phyloP scores from a whole-genome alignment of 2,888 invertebrate genomes.

The Polydrusus pterygomalis region DNA sequence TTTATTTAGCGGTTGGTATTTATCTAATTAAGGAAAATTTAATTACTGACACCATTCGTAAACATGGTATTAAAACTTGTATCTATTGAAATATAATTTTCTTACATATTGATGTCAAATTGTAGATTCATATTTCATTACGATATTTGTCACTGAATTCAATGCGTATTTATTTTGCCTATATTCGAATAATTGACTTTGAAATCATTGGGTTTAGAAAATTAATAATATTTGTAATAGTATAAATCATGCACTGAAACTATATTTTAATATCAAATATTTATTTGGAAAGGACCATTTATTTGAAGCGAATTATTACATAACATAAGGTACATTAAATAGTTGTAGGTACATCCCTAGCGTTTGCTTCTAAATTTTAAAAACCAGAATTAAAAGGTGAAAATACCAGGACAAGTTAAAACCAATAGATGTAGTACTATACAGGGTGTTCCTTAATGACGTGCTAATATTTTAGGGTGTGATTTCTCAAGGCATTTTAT shows the following conservation, averaged over 20 bases:
- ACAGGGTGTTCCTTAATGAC: no score
- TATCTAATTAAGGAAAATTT: no score
- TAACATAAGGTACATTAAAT: no score
- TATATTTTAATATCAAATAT: not conserved
- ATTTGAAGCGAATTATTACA: no score
- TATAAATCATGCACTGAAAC: not conserved
- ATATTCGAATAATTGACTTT: conserved; percentile 7
- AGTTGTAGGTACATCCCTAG: no score
- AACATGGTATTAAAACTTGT: not conserved
- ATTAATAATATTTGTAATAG: conserved; percentile 24
- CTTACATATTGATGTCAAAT: conserved; percentile 34
- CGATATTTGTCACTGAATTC: conserved; percentile 36
- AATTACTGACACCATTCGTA: not conserved
- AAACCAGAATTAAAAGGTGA: no score
- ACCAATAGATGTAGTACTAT: no score
- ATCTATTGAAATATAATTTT: conserved; percentile 16
- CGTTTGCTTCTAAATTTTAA: no score
- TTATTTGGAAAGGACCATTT: not conserved
- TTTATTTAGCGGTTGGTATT: no score
- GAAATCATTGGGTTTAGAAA: not conserved
- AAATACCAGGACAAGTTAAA: no score
- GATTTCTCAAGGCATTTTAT: no score
- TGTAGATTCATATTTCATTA: conserved; percentile 38
- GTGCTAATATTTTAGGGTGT: no score
- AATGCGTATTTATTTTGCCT: conserved; percentile 25